Percentiles rank a stretch among this genome's conserved stretches.
Evolutionary conservation across 2,797 vertebrate genomes (phyloP).

Genomic region (Pipistrellus pygmaeus): DNA sequence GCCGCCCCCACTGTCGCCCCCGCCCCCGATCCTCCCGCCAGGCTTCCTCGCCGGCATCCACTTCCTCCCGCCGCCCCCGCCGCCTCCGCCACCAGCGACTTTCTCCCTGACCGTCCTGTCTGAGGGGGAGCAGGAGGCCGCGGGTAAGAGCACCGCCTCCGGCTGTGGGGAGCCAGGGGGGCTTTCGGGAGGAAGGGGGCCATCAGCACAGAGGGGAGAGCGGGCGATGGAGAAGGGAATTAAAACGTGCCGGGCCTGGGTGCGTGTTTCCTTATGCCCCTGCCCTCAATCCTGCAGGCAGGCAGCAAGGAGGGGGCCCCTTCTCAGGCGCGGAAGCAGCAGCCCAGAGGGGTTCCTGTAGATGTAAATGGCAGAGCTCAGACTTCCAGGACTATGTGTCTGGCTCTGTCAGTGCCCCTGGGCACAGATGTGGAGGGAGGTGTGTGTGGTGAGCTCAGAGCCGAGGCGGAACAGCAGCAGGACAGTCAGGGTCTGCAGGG

Average conservation of each 20-base stretch:
- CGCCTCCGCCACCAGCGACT: slow-evolving; percentile 71
- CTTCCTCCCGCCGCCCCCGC: slow-evolving; percentile 79
- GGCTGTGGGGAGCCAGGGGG: slow-evolving; percentile 52
- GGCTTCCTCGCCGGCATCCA: slow-evolving; percentile 86
- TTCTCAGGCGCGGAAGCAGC: neutral
- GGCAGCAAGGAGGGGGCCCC: neutral
- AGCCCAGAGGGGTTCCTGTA: neutral
- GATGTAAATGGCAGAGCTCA: neutral
- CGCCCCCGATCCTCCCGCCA: slow-evolving; percentile 84
- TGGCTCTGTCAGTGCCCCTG: neutral
- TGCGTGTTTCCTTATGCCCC: neutral
- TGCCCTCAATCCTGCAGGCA: neutral
- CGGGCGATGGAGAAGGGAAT: neutral
- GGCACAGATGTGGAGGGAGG: neutral
- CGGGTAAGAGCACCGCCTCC: slow-evolving; percentile 81
- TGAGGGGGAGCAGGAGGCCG: slow-evolving; percentile 82
- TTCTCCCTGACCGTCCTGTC: slow-evolving; percentile 81
- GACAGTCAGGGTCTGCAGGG: neutral
- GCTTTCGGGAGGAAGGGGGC: slow-evolving; percentile 34
- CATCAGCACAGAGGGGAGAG: neutral
- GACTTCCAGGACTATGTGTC: neutral
- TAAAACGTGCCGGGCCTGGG: neutral
- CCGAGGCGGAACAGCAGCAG: neutral
- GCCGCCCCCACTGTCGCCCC: accelerated
- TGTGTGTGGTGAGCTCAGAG: accelerated